Evolutionary conservation across 2,797 vertebrate genomes (phyloP), one percentile per base, ranked within the genome.

Genomic region (Siniperca scherzeri): DNA sequence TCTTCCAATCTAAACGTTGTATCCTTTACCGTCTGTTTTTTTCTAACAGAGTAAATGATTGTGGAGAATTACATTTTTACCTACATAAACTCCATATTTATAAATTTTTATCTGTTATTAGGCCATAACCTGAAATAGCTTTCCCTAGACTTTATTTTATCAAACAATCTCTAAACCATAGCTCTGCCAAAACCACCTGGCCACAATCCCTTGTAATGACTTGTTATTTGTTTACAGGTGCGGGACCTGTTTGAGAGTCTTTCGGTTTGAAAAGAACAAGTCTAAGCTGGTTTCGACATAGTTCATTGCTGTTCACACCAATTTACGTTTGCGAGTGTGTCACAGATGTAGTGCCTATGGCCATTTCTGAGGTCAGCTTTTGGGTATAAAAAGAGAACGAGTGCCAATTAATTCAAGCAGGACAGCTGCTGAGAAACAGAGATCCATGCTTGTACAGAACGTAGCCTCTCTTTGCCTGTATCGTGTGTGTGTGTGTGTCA

Each of bases 401-500:
- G 82, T 2, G 69, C 78, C 88, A 90, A 88, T 93, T 91, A 91
- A 86, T 68, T 90, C 60, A 22, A 92, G 84, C 81, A 76, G 79
- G 92, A 93, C 93, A 94, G 92, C 92, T 93, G 93, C 91, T 88
- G 79, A 82, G 87, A 84, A 87, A 90, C 84, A 82, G 86, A 85
- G 85, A 89, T 81, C 87, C 69, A 33, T 80, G 81, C 84, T 83
- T 78, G 65, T 77, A 52, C 81, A 81, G 80, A 90, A 80, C 53
- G 12, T 74, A 84, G 82, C 87, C 85, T 88, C 78, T 82, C 33
- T 87, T 44, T 77, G 59, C 75, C 72, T 85, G 79, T 83, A n/a
- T 81, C 50, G 11, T 53, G 56, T 71, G 52, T 70, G 74, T 80
- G 46, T 60, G 64, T 57, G 42, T 77, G 70, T 67, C 53, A 50